phyloP scores from a whole-genome alignment of 2,888 invertebrate species.

The Drosophila pseudotalamancana region DNA sequence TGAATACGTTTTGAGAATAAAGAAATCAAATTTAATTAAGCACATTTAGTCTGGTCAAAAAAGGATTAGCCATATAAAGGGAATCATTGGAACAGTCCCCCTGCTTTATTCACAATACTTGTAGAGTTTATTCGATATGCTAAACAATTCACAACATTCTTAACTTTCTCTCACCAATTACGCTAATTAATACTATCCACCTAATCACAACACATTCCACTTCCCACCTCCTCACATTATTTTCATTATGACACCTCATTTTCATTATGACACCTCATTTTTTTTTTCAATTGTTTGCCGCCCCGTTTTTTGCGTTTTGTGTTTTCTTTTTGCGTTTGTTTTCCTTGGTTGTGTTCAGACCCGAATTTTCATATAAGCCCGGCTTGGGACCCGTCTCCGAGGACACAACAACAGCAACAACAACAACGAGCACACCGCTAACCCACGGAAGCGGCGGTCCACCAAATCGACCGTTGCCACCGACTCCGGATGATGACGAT shows the following conservation, averaged over 20 bases:
- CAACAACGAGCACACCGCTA: constrained; percentile 81
- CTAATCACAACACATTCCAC: constrained; percentile 1
- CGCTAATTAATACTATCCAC: constrained; percentile 11
- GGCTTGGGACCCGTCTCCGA: constrained; percentile 88
- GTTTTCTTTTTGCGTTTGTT: constrained; percentile 60
- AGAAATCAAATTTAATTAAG: too few species aligned
- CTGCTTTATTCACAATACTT: too few species aligned
- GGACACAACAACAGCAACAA: constrained; percentile 79
- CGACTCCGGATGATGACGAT: constrained; percentile 97
- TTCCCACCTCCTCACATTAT: constrained; percentile 15
- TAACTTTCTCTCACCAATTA: constrained; percentile 41
- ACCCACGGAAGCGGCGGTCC: constrained; percentile 87
- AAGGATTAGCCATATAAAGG: too few species aligned
- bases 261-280: too few species aligned
- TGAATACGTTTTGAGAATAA: too few species aligned
- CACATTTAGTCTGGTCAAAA: too few species aligned
- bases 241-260: constrained; percentile 7
- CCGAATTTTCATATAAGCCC: constrained; percentile 93
- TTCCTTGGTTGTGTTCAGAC: constrained; percentile 86
- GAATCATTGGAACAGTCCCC: too few species aligned
- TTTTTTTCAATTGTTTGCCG: constrained; percentile 32
- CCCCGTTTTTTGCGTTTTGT: constrained; percentile 52
- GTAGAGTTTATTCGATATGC: constrained; percentile 10
- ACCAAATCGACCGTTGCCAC: constrained; percentile 96
- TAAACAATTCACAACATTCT: constrained; percentile 38